A percentile compares a stretch with the other conserved stretches of the same genome.
Conservation (phyloP, 2,113 vertebrate genomes). For the Myocastor coypus region DNA sequence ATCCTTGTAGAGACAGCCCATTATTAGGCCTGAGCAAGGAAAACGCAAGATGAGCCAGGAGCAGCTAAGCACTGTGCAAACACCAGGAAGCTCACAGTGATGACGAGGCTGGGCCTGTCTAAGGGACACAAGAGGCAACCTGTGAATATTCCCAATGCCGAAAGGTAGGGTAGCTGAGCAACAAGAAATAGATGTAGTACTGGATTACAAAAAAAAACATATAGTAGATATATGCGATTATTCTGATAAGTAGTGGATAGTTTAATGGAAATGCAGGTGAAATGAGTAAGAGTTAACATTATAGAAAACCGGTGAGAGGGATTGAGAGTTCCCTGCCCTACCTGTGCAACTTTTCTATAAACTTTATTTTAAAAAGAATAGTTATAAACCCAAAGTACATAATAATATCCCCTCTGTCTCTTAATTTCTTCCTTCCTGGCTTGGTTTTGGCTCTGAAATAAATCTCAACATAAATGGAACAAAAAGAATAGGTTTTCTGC, state of each 20-base stretch:
- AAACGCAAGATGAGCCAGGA: neutral
- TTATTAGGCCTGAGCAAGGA: neutral
- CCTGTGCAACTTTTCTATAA: slow-evolving; percentile 12
- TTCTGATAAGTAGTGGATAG: neutral
- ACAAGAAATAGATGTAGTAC: neutral
- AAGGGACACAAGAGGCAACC: neutral
- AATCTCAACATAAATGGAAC: neutral
- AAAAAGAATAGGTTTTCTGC: neutral
- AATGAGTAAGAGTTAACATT: neutral
- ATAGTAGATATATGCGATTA: neutral
- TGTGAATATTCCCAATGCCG: neutral
- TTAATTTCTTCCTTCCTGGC: neutral
- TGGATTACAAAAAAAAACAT: neutral
- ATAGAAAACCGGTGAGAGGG: neutral
- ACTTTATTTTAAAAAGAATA: neutral
- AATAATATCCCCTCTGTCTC: neutral
- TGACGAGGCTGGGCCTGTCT: neutral
- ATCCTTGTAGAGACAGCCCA: neutral
- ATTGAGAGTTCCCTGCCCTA: neutral
- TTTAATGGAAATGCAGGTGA: neutral
- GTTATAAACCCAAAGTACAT: neutral
- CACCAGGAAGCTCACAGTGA: neutral
- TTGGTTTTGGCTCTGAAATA: neutral
- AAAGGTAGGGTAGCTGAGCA: neutral
- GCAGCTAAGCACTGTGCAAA: neutral